phyloP scores from a whole-genome alignment of 2,888 invertebrate species.

The Hanleya hanleyi region DNA sequence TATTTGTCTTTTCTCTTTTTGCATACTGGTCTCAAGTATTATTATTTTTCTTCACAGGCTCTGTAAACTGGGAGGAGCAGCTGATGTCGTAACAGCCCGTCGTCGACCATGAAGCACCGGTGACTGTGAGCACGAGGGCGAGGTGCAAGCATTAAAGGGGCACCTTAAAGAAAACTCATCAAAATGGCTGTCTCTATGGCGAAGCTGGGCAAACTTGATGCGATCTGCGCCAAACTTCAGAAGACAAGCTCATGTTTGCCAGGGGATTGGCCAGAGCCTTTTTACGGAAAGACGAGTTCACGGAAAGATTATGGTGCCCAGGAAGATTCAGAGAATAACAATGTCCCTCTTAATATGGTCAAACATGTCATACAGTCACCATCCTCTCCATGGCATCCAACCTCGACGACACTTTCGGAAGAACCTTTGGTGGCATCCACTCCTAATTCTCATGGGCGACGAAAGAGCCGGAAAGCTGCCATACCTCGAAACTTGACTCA shows the following conservation, averaged over 20 bases:
- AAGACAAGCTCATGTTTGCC: conserved; percentile 34
- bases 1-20: too few relatives aligned
- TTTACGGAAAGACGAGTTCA: background rate
- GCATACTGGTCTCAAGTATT: too few relatives aligned
- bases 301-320: conserved; percentile 15
- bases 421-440: background rate
- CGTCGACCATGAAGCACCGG: too few relatives aligned
- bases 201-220: conserved; percentile 64
- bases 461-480: conserved; percentile 75
- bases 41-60: background rate
- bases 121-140: too few relatives aligned
- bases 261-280: background rate
- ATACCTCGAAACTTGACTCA: conserved; percentile 82
- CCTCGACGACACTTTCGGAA: background rate
- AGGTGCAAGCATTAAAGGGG: too few relatives aligned
- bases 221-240: conserved; percentile 67
- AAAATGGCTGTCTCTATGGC: background rate
- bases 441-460: conserved; percentile 14
- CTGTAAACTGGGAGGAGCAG: background rate
- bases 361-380: background rate
- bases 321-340: conserved; percentile 16
- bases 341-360: conserved; percentile 15
- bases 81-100: background rate
- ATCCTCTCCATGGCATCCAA: too few relatives aligned
- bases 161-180: background rate